phyloP scores from a whole-genome alignment of 1,140 invertebrate genomes.

The Plectrocnemia conspersa region DNA sequence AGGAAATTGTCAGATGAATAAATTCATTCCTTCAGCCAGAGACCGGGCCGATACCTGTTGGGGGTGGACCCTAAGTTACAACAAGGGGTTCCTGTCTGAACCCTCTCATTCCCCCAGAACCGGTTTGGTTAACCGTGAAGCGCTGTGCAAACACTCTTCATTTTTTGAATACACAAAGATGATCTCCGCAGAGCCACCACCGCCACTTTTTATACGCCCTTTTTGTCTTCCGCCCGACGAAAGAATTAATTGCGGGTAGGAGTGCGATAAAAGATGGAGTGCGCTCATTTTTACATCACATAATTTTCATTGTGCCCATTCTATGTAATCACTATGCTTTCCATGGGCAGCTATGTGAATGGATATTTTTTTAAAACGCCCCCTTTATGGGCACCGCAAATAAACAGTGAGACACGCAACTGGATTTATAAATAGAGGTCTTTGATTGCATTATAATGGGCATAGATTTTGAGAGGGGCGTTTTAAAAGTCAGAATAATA shows the following conservation, averaged over 20 bases:
- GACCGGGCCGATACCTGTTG: too few species aligned
- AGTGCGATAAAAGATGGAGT: conserved; percentile 19
- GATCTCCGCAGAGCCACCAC: conserved; percentile 2
- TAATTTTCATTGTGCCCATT: neutral
- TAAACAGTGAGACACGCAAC: too few species aligned
- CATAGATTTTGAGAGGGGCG: too few species aligned
- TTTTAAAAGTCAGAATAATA: too few species aligned
- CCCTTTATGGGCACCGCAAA: neutral
- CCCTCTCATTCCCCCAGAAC: neutral
- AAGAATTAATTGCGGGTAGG: conserved; percentile 26
- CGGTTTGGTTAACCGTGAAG: conserved; percentile 11
- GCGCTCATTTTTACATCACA: conserved; percentile 12
- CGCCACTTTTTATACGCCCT: conserved; percentile 27
- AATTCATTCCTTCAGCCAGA: too few species aligned
- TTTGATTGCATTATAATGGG: too few species aligned
- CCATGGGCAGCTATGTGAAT: neutral
- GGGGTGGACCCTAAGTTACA: too few species aligned
- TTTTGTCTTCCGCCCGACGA: conserved; percentile 11
- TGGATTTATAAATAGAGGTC: too few species aligned
- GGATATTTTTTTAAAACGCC: neutral
- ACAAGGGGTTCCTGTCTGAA: neutral
- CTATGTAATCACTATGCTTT: neutral
- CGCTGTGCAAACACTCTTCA: conserved; percentile 25
- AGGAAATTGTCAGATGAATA: too few species aligned
- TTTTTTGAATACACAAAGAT: conserved; percentile 23